Conservation (phyloP, 2,797 vertebrate genomes). For the Varecia variegata region DNA sequence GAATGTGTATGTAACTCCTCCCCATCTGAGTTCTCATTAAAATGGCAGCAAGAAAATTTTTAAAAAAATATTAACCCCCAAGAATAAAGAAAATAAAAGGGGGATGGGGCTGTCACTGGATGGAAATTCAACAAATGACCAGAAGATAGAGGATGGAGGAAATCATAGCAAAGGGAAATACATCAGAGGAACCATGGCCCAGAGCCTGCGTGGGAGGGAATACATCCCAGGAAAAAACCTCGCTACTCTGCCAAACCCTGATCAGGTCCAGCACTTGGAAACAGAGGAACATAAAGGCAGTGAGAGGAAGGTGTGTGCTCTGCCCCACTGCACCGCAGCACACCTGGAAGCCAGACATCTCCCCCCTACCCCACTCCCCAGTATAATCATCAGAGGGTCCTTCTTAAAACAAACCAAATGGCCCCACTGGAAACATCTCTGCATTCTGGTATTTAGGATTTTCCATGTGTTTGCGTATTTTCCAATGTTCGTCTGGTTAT, state of each 20-base stretch:
- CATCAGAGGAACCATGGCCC: not conserved
- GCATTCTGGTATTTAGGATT: not conserved
- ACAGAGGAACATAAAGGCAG: fast-evolving
- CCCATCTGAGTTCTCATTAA: not conserved
- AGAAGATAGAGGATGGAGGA: not conserved
- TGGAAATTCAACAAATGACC: not conserved
- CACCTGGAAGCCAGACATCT: not conserved
- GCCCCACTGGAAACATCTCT: not conserved
- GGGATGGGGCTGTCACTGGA: not conserved
- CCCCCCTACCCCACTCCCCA: not conserved
- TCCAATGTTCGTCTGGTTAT: too few relatives aligned
- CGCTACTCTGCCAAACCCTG: not conserved
- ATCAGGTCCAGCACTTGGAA: not conserved
- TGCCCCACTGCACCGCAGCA: too few relatives aligned
- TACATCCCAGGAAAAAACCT: not conserved
- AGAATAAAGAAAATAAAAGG: not conserved
- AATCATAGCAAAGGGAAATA: not conserved
- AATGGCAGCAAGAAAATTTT: not conserved
- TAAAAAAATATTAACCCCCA: not conserved
- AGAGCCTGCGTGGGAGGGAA: not conserved
- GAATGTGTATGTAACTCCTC: not conserved
- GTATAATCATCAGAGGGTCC: not conserved
- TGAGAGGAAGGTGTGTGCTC: not conserved
- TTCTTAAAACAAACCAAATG: not conserved
- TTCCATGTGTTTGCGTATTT: too few relatives aligned